Evolutionary conservation across 2,797 vertebrate genomes (phyloP).

Genomic region (Typhlichthys subterraneus): DNA sequence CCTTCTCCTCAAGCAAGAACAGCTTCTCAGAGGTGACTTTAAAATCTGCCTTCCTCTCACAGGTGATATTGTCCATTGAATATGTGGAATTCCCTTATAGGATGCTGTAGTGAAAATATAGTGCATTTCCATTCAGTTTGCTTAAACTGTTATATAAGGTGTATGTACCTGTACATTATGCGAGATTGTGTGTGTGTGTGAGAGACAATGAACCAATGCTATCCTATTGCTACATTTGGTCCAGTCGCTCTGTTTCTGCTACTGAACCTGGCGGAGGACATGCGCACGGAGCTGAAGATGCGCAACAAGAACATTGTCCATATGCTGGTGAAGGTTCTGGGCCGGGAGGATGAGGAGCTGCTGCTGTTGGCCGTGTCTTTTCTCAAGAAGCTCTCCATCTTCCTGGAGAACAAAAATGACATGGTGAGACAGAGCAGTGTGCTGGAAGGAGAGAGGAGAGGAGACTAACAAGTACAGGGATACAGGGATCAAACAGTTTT

Average conservation of each 20-base stretch:
- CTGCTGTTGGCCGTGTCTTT: conserved; percentile 90
- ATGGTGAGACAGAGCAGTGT: conserved; percentile 80
- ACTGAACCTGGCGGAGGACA: conserved; percentile 92
- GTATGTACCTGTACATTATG: not conserved
- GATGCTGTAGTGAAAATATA: no score
- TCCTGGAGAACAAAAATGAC: conserved; percentile 95
- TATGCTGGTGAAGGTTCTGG: conserved; percentile 89
- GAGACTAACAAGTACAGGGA: not conserved
- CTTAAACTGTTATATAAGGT: not conserved
- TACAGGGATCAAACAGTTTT: not conserved
- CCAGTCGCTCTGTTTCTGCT: conserved; percentile 89
- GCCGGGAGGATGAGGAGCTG: conserved; percentile 89
- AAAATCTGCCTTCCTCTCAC: no score
- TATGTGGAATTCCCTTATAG: no score
- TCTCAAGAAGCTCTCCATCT: conserved; percentile 96
- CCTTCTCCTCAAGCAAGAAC: conserved; percentile 90
- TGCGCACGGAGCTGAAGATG: conserved; percentile 94
- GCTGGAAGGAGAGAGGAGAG: not conserved
- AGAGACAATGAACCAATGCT: no score
- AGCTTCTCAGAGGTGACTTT: conserved; percentile 85
- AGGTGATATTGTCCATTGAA: no score
- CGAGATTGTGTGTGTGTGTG: not conserved
- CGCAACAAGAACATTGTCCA: conserved; percentile 94
- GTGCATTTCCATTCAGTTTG: not conserved
- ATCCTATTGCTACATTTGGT: no score